Evolutionary conservation across 23 tunicate species (phyloP).

Genomic region (Trididemnum nubilum): DNA sequence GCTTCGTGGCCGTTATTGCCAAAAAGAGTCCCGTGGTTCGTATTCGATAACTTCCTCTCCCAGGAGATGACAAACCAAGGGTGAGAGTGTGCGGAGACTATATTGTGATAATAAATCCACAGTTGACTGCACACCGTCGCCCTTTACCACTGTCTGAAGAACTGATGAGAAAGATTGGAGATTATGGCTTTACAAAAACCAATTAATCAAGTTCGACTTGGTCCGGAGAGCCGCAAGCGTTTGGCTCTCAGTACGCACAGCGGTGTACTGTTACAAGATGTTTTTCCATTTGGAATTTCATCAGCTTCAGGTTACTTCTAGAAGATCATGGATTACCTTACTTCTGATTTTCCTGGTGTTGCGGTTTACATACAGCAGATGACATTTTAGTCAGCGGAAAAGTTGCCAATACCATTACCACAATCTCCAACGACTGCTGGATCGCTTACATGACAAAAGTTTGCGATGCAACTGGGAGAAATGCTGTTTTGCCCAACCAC

Average conservation of each 20-base stretch:
- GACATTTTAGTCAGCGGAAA: slow-evolving; percentile 27
- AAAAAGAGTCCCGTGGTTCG: no score
- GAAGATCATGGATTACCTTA: no score
- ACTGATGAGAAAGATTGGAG: no score
- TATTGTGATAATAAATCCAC: no score
- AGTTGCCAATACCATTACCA: not conserved
- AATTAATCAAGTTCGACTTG: slow-evolving; percentile 7
- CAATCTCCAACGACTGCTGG: not conserved
- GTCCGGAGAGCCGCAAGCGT: slow-evolving; percentile 7
- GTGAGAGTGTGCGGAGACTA: no score
- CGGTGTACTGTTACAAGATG: slow-evolving; percentile 10
- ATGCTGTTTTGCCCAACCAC: not conserved
- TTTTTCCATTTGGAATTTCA: slow-evolving; percentile 18
- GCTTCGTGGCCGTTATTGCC: no score
- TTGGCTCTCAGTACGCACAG: slow-evolving; percentile 25
- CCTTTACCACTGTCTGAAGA: no score
- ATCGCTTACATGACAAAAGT: not conserved
- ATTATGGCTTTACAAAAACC: no score
- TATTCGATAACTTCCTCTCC: no score
- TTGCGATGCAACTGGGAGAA: not conserved
- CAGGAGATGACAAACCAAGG: no score
- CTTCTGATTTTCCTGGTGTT: not conserved
- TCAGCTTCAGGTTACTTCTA: not conserved
- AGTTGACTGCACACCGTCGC: no score
- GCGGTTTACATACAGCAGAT: slow-evolving; percentile 25